Percentiles rank a stretch among this genome's conserved stretches.
These are phyloP conservation scores for Tenrec ecaudatus DNA, from an alignment of 2,113 vertebrate species.

Conservation along the genomic window DNA sequence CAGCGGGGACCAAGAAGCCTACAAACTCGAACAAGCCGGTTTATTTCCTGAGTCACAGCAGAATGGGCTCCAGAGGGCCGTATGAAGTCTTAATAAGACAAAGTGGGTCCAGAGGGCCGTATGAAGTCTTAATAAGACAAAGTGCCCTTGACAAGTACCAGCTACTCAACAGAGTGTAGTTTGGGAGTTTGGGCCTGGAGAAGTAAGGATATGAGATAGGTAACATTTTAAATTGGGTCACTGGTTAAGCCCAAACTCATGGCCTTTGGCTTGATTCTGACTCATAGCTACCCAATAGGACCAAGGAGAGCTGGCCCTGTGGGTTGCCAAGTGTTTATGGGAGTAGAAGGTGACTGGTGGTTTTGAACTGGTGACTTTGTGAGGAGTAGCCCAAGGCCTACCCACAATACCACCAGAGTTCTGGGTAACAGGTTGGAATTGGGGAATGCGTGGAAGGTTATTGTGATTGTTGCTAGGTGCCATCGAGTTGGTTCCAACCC, in stretches of 20 bases:
- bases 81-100: background rate
- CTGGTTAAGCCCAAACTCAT: no score
- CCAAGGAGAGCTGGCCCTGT: no score
- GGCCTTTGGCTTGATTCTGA: no score
- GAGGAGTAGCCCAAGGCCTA: no score
- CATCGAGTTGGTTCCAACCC: no score
- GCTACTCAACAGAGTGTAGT: background rate
- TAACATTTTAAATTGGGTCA: background rate
- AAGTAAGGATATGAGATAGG: background rate
- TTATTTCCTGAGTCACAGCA: background rate
- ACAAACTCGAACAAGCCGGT: background rate
- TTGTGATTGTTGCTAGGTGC: no score
- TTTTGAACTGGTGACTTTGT: no score
- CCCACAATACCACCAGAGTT: no score
- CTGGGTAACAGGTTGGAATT: background rate
- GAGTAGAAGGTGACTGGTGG: no score
- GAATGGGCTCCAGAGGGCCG: background rate
- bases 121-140: background rate
- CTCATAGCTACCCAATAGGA: no score
- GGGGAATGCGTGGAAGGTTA: background rate
- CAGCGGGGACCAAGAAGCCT: background rate
- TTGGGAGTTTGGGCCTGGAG: background rate
- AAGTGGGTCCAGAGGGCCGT: background rate
- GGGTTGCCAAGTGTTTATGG: no score
- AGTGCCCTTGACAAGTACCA: background rate